phyloP scores from a whole-genome alignment of 2,113 vertebrate genomes.

The Ginglymostoma cirratum region DNA sequence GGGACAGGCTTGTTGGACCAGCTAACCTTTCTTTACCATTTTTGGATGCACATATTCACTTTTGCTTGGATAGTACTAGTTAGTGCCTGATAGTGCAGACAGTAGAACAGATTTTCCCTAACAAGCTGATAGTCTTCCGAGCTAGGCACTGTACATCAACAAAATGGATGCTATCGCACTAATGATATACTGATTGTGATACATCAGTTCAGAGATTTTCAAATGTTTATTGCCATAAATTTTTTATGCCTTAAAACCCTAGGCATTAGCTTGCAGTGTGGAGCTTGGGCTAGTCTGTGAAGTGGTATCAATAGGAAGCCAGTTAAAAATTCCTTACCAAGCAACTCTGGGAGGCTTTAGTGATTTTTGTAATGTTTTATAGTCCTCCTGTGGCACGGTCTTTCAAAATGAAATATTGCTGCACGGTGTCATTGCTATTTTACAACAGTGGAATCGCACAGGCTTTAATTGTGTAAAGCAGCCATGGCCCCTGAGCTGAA shows the following conservation, averaged over 20 bases:
- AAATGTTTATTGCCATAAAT: slow-evolving; percentile 38
- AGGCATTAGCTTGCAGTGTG: slow-evolving; percentile 35
- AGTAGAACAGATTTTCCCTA: not conserved
- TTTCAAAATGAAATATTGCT: slow-evolving; percentile 38
- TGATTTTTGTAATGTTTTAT: slow-evolving; percentile 38
- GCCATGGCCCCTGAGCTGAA: slow-evolving; percentile 29
- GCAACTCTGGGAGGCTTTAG: slow-evolving; percentile 38
- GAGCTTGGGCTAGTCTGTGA: slow-evolving; percentile 20
- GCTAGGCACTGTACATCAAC: not conserved
- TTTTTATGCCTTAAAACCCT: slow-evolving; percentile 36
- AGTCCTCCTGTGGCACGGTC: slow-evolving; percentile 34
- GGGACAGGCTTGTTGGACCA: not conserved
- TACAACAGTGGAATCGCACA: slow-evolving; percentile 27
- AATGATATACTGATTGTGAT: slow-evolving; percentile 35
- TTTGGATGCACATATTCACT: not conserved
- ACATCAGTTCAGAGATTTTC: slow-evolving; percentile 33
- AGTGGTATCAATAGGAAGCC: slow-evolving; percentile 35
- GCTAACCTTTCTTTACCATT: not conserved
- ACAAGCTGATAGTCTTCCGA: not conserved
- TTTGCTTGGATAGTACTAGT: not conserved
- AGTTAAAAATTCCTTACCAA: slow-evolving; percentile 38
- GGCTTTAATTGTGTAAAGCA: slow-evolving; percentile 34
- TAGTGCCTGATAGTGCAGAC: not conserved
- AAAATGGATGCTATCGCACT: slow-evolving; percentile 32
- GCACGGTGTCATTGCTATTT: slow-evolving; percentile 36